These are phyloP conservation scores for Aphrocallistes beatrix DNA, from an alignment of 37 sponge, comb jelly and placozoan species.

Conservation along the genomic window DNA sequence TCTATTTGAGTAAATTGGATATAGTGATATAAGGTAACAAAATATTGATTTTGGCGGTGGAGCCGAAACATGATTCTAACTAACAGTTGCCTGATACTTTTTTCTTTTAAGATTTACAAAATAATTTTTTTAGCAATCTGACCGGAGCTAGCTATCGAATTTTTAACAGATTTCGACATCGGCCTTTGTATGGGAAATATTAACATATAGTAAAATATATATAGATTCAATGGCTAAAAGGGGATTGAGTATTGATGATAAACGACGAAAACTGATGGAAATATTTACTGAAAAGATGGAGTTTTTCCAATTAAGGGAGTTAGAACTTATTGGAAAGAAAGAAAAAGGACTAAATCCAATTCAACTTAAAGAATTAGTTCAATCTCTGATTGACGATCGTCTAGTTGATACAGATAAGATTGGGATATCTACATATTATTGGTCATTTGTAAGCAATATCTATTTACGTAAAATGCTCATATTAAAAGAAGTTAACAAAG, in stretches of 20 bases:
- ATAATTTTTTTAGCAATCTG: too few species aligned
- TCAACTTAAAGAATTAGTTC: conserved; percentile 89
- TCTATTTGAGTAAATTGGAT: too few species aligned
- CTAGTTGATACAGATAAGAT: conserved; percentile 79
- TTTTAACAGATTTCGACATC: too few species aligned
- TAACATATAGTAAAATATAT: too few species aligned
- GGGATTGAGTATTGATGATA: conserved; percentile 90
- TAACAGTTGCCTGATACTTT: too few species aligned
- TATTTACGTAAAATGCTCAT: neutral
- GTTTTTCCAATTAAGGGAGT: conserved; percentile 85
- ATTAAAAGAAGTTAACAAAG: neutral
- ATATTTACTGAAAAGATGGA: conserved; percentile 86
- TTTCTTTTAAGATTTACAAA: too few species aligned
- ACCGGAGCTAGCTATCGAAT: too few species aligned
- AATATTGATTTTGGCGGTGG: too few species aligned
- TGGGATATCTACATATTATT: conserved; percentile 95
- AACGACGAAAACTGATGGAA: conserved; percentile 69
- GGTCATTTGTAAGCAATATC: conserved; percentile 81
- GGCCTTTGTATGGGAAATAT: too few species aligned
- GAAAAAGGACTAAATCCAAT: conserved; percentile 97
- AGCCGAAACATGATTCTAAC: too few species aligned
- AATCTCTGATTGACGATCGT: conserved; percentile 84
- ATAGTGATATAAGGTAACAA: too few species aligned
- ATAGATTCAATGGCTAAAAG: conserved; percentile 61
- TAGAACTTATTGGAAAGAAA: conserved; percentile 87